Conservation (phyloP, 2,888 invertebrate species). For the Rhagium mordax region DNA sequence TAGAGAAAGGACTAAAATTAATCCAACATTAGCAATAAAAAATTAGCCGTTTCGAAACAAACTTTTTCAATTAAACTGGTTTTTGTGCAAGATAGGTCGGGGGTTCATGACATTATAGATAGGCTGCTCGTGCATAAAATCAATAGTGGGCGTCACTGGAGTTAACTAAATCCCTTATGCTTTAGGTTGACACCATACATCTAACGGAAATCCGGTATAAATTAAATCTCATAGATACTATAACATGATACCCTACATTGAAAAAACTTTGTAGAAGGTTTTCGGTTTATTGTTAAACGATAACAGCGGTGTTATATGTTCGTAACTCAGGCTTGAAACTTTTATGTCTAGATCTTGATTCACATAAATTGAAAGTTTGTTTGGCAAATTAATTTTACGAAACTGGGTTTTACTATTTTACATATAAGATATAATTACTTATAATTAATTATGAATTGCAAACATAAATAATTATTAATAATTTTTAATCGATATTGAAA, state of each 20-base stretch:
- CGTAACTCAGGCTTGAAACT: not conserved
- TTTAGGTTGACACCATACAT: constrained; percentile 34
- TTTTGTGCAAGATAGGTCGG: constrained; percentile 21
- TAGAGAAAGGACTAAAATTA: not conserved
- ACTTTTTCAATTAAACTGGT: constrained; percentile 39
- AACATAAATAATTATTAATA: no score
- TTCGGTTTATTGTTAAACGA: constrained; percentile 6
- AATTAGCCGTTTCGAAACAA: constrained; percentile 3
- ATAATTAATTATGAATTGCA: no score
- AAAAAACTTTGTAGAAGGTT: constrained; percentile 10
- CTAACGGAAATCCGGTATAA: constrained; percentile 38
- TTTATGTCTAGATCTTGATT: not conserved
- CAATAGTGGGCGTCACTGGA: constrained; percentile 24
- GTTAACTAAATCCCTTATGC: constrained; percentile 32
- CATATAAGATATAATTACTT: no score
- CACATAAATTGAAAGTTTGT: not conserved
- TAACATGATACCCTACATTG: not conserved
- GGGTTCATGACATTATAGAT: constrained; percentile 38
- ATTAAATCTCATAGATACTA: constrained; percentile 21
- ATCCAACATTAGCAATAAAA: not conserved
- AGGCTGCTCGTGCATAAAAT: constrained; percentile 35
- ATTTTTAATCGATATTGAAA: no score
- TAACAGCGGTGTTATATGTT: not conserved
- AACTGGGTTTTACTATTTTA: no score
- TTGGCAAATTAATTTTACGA: no score